Conservation (phyloP, 1,140 invertebrate genomes). For the Steinernema feltiae region DNA sequence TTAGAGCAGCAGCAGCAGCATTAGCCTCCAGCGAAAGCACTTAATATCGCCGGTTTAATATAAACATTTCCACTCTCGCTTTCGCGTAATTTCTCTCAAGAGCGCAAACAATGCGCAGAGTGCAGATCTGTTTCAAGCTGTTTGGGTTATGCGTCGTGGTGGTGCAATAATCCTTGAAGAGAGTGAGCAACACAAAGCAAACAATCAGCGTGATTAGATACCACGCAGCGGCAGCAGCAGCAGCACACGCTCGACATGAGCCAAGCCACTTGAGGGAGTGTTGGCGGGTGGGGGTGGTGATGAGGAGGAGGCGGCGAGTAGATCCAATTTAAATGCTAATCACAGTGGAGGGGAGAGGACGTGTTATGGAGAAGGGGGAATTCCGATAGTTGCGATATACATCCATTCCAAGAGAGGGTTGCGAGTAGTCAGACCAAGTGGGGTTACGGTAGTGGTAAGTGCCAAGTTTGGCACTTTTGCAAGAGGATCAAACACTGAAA, state of each 20-base stretch:
- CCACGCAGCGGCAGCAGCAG: background rate
- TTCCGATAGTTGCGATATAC: background rate
- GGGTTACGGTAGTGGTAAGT: too few species aligned
- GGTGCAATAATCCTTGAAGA: background rate
- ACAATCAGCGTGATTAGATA: slow-evolving; percentile 6
- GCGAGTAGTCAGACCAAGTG: background rate
- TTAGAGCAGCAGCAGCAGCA: background rate
- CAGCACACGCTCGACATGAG: slow-evolving; percentile 1
- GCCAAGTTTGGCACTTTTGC: too few species aligned
- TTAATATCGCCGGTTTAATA: background rate
- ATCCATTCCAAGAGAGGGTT: background rate
- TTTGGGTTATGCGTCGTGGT: background rate
- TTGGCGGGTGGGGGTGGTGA: background rate
- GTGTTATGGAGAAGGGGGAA: background rate
- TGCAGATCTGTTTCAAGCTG: background rate
- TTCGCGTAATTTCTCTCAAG: background rate
- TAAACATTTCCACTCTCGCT: slow-evolving; percentile 4
- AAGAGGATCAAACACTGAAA: too few species aligned
- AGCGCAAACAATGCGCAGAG: background rate
- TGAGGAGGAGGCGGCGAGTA: background rate
- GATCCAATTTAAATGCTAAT: slow-evolving; percentile 14
- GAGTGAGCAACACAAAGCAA: background rate
- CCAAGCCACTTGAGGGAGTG: background rate
- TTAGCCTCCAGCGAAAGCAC: background rate
- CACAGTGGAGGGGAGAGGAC: background rate